Conservation (phyloP, 2,888 invertebrate genomes). For the Homarus gammarus region DNA sequence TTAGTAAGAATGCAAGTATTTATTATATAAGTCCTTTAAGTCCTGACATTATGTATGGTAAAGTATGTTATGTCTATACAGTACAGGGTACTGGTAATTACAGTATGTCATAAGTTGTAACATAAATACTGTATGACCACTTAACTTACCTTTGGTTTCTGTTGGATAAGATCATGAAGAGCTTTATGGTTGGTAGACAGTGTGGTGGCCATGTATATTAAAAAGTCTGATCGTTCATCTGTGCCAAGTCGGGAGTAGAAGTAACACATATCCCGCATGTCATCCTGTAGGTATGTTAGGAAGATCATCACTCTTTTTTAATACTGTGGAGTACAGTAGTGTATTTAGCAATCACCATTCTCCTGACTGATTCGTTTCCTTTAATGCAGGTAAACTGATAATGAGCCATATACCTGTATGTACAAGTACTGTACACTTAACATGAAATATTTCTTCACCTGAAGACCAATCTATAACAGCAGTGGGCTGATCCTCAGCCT, state of each 20-base stretch:
- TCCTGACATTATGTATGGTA: not conserved
- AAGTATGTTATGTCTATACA: not conserved
- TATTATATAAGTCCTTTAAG: not conserved
- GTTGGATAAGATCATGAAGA: constrained; percentile 56
- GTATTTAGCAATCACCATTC: too few species aligned
- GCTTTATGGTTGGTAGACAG: constrained; percentile 68
- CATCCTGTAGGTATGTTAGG: constrained; percentile 65
- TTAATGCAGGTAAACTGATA: too few species aligned
- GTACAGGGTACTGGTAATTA: not conserved
- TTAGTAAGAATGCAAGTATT: not conserved
- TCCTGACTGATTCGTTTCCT: too few species aligned
- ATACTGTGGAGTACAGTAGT: too few species aligned
- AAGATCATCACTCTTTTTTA: too few species aligned
- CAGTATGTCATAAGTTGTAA: not conserved
- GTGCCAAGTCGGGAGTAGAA: constrained; percentile 67
- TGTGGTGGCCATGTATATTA: constrained; percentile 67
- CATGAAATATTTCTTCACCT: too few species aligned
- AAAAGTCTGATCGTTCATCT: constrained; percentile 70
- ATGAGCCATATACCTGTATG: too few species aligned
- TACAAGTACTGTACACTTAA: too few species aligned
- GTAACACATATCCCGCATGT: constrained; percentile 74
- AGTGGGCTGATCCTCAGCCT: too few species aligned
- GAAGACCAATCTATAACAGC: too few species aligned
- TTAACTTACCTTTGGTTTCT: constrained; percentile 48
- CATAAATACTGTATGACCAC: not conserved